These are phyloP conservation scores for Nematopogon swammerdamellus DNA, from an alignment of 2,888 invertebrate genomes.

Conservation along the genomic window DNA sequence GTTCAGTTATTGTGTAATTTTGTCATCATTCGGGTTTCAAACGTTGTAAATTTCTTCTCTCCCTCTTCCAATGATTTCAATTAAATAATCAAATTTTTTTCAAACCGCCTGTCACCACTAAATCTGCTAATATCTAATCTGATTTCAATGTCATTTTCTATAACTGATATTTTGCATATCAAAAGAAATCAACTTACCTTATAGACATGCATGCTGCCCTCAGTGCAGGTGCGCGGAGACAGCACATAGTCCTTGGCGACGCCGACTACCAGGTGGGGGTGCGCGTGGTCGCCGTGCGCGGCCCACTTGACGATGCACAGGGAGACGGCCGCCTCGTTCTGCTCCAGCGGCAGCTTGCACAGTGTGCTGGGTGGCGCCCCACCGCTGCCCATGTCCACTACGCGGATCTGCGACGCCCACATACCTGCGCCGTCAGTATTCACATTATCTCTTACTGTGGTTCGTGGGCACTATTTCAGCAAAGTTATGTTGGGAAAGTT, in stretches of 20 bases:
- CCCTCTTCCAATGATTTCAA: too few relatives aligned
- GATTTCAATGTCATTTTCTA: too few relatives aligned
- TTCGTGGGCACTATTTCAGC: too few relatives aligned
- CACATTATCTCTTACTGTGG: too few relatives aligned
- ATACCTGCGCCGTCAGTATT: constrained; percentile 57
- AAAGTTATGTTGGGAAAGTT: too few relatives aligned
- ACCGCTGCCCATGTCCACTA: constrained; percentile 73
- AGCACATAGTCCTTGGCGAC: constrained; percentile 88
- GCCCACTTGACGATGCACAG: constrained; percentile 79
- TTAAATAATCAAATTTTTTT: too few relatives aligned
- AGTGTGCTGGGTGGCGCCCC: constrained; percentile 65
- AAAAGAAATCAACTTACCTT: too few relatives aligned
- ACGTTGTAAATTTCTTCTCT: too few relatives aligned
- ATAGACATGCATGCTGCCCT: constrained; percentile 87
- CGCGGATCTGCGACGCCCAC: constrained; percentile 91
- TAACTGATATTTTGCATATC: too few relatives aligned
- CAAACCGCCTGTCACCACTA: too few relatives aligned
- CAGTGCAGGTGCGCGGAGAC: constrained; percentile 78
- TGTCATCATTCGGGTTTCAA: constrained; percentile 29
- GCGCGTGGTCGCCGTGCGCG: constrained; percentile 39
- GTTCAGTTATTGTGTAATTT: constrained; percentile 19
- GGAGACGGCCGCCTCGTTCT: constrained; percentile 95
- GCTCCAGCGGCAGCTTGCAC: constrained; percentile 78
- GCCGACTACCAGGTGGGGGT: constrained; percentile 74
- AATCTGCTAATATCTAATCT: too few relatives aligned